Base-by-base conservation (phyloP, 2,113 vertebrate genomes). In the Aleadryas rufinucha region DNA sequence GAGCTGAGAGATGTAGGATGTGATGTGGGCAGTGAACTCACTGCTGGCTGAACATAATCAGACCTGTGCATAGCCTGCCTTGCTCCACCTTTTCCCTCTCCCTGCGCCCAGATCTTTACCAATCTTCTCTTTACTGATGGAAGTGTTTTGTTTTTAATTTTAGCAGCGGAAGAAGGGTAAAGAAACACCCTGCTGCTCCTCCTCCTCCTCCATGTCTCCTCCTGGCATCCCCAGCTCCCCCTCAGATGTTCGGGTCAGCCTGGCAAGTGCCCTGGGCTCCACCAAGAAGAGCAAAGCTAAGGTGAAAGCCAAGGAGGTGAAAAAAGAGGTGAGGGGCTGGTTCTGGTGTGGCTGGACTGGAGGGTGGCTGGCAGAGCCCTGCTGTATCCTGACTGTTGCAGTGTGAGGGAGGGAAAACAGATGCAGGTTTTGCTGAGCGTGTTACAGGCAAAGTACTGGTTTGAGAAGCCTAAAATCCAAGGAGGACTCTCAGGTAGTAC, bases 151-250 rank as follows among this genome's bases (percentile, higher is more conserved):
- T 66, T 57, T 56, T 96, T 95, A 54, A 74, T 97, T 85, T 70
- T 69, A 90, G 87, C 97, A 99, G 98, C 99, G 99, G 84, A 99
- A 99, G 98, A 99, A 98, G 85, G 96, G 96, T 39, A 99, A 99
- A 94, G 99, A 99, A 88, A 93, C 97, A 1, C 97, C 98, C 14
- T 95, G 98, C 21, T 98, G 97, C 68, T 97, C 98, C 3, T 96
- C 96, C 11, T 96, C 97, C 24, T 97, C 97, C 0, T 94, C 97
- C 3, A 96, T 98, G 97, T 98, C 98, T 54, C 97, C 98, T 3
- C 96, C 98, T 87, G 95, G 98, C 21, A 95, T 98, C 49, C 97
- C 98, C 28, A 97, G 98, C 93, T 98, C 98, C 61, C 92, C 98
- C 19, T 64, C 98, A 5, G 99, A 99, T 30, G 85, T 96, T 92